These are phyloP conservation scores for Epicauta chinensis DNA, from an alignment of 1,140 invertebrate species.

Conservation along the genomic window DNA sequence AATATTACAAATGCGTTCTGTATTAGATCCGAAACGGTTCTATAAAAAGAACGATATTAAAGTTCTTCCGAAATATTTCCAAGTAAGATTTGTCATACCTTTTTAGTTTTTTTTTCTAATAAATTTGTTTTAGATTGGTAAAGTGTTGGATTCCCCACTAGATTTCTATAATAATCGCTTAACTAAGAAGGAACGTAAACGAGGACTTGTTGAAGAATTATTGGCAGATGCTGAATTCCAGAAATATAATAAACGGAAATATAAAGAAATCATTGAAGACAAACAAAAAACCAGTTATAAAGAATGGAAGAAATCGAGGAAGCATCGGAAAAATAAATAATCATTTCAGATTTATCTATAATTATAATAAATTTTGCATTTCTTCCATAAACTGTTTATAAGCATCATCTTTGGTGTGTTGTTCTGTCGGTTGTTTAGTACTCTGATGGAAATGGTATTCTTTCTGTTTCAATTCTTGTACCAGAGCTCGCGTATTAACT, in stretches of 20 bases:
- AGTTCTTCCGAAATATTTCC: slow-evolving; percentile 86
- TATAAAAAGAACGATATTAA: slow-evolving; percentile 90
- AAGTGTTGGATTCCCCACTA: slow-evolving; percentile 63
- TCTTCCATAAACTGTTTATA: slow-evolving; percentile 98
- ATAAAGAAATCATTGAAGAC: slow-evolving; percentile 68
- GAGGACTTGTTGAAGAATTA: slow-evolving; percentile 87
- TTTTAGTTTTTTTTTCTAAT: slow-evolving; percentile 4
- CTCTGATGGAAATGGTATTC: slow-evolving; percentile 33
- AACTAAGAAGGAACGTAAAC: slow-evolving; percentile 80
- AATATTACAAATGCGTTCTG: slow-evolving; percentile 87
- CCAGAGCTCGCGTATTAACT: slow-evolving; percentile 35
- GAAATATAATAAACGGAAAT: slow-evolving; percentile 80
- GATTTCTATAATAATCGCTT: slow-evolving; percentile 71
- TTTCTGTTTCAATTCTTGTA: slow-evolving; percentile 42
- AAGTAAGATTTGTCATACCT: slow-evolving; percentile 48
- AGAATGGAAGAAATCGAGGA: slow-evolving; percentile 49
- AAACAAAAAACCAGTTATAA: slow-evolving; percentile 56
- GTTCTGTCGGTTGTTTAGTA: slow-evolving; percentile 28
- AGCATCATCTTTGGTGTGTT: slow-evolving; percentile 90
- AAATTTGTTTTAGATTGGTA: slow-evolving; percentile 55
- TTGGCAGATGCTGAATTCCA: slow-evolving; percentile 82
- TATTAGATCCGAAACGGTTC: slow-evolving; percentile 84
- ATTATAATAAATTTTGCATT: slow-evolving; percentile 88
- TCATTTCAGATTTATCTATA: background rate
- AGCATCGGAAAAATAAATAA: slow-evolving; percentile 24